Evolutionary conservation across 2,113 vertebrate genomes (phyloP).

Genomic region (Oophaga pumilio): DNA sequence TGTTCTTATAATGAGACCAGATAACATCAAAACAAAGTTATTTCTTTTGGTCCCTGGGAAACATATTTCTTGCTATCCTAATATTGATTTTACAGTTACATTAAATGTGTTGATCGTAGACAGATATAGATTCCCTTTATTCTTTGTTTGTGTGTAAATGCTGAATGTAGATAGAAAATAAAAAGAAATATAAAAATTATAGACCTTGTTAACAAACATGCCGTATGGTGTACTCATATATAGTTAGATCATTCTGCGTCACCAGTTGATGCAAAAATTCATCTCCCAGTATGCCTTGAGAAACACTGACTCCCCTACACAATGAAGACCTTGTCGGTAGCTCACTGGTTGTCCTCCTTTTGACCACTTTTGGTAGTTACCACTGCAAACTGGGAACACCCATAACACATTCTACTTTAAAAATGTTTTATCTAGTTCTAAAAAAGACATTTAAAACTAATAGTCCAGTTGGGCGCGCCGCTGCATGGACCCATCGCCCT

Average conservation of each 20-base stretch:
- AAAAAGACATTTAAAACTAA: no score
- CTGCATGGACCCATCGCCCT: no score
- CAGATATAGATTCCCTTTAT: slow-evolving; percentile 11
- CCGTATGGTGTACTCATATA: not conserved
- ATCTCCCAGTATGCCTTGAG: no score
- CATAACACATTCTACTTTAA: no score
- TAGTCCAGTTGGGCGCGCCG: no score
- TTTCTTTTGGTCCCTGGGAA: slow-evolving; percentile 32
- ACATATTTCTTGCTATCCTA: slow-evolving; percentile 22
- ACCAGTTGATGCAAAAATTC: no score
- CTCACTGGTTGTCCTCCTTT: no score
- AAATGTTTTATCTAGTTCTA: no score
- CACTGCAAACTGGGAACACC: no score
- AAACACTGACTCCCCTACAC: no score
- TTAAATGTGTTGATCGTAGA: slow-evolving; percentile 40
- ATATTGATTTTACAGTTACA: slow-evolving; percentile 47
- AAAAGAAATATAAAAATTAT: not conserved
- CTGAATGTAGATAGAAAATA: not conserved
- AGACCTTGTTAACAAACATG: not conserved
- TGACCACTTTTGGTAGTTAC: no score
- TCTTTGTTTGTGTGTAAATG: not conserved
- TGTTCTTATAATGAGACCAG: slow-evolving; percentile 40
- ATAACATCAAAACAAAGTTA: slow-evolving; percentile 45
- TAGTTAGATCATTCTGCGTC: not conserved
- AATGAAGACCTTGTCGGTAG: no score